Evolutionary conservation across 1,140 invertebrate genomes (phyloP), one percentile per base, ranked within the genome.

Genomic region (Saccostrea cuccullata): DNA sequence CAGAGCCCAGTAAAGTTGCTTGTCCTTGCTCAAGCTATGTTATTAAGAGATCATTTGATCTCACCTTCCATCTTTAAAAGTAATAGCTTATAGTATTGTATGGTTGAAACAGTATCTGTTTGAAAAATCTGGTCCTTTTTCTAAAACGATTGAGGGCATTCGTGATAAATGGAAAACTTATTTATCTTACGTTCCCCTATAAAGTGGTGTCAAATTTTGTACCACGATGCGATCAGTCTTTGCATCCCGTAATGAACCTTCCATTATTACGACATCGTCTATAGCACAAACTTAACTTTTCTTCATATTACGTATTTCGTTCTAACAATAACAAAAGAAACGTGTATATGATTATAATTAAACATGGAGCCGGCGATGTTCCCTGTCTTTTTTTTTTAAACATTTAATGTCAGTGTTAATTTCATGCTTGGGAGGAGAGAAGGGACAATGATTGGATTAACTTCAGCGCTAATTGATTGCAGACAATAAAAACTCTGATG

Each of bases 301-400:
- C 23, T 64, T n/a, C 58, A 64, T 26, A 77, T 77, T 77, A 77
- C 70, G 26, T 77, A 30, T 26, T 26, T 11, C 26, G 23, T 77
- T 26, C 70, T 77, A 36, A 77, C 30, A 77, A 77, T 77, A 77
- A 77, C 70, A 30, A 77, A 77, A 77, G 70, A 26, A 30, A 30
- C 70, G 70, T 77, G 70, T 26, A 77, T 77, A 77, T 77, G 70
- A 77, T 77, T 77, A 77, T 77, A 77, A 77, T 77, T 77, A 77
- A 77, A 77, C 70, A 77, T 77, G 26, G 70, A 30, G 70, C 13
- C 70, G 3, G 23, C 70, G 70, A 77, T 77, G 70, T 77, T 77
- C 15, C 12, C 70, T 77, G 70, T 77, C 70, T 77, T 77, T 77
- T 77, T 73, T 77, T 36, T 77, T 77, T 30, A 30, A 77, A 77